These are phyloP conservation scores for Microctonus hyperodae DNA, from an alignment of 2,888 invertebrate species.

Conservation along the genomic window DNA sequence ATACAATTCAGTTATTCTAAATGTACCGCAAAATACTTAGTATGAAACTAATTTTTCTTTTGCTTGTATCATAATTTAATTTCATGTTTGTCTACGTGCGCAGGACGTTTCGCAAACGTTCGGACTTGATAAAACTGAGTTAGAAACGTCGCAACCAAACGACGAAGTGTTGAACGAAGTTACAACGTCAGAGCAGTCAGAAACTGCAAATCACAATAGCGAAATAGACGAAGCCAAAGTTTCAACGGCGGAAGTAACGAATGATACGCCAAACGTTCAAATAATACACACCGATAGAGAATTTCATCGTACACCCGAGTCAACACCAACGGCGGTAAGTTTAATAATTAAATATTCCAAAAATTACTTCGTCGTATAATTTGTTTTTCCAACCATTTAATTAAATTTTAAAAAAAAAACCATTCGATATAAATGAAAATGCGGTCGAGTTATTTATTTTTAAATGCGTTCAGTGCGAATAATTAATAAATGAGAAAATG, in stretches of 20 bases:
- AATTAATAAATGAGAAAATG: not conserved
- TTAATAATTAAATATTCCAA: not conserved
- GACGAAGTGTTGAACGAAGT: conserved; percentile 32
- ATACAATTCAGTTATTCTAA: not conserved
- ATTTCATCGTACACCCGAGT: conserved; percentile 33
- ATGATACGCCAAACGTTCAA: conserved; percentile 33
- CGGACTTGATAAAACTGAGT: conserved; percentile 57
- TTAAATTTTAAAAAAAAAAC: not conserved
- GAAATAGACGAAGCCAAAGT: conserved; percentile 36
- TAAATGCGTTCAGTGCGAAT: conserved; percentile 21
- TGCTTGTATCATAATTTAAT: conserved; percentile 3
- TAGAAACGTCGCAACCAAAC: conserved; percentile 35
- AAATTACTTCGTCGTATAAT: not conserved
- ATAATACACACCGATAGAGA: conserved; percentile 26
- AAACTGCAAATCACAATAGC: conserved; percentile 34
- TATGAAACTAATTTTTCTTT: no score
- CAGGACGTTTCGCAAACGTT: conserved; percentile 61
- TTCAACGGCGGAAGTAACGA: conserved; percentile 35
- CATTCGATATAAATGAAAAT: not conserved
- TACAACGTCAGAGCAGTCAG: conserved; percentile 30
- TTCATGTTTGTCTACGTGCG: no score
- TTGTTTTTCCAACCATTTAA: conserved; percentile 18
- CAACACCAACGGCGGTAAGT: conserved; percentile 38
- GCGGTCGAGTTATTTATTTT: not conserved
- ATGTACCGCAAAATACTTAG: not conserved